Base-by-base conservation (phyloP, 2,888 invertebrate genomes). In the Alloplasta piceator region DNA sequence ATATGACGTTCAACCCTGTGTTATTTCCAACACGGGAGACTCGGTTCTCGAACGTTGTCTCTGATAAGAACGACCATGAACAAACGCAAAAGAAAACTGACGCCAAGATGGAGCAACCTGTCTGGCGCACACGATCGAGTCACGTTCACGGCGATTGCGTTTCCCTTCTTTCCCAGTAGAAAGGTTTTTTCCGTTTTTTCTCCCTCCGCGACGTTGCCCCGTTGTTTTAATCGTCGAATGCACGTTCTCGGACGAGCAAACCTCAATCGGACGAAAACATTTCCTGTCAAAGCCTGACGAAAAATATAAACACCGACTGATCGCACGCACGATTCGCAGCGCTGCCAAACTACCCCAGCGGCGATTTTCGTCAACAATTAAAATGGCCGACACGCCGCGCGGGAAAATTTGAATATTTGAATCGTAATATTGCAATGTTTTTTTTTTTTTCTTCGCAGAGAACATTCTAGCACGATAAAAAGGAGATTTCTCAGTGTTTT, bases 391-490 rank as follows among this genome's bases (percentile, higher is more conserved):
- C 4, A 6, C 10, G 26, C 14, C n/a, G 7, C 63, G 68, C 56
- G 73, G 68, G 63, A 78, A 48, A 39, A 75, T 75, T 81, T 67
- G 55, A 78, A 74, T 16, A 0, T 63, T 43, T n/a, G 26, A 5
- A 63, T 16, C 48, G 6, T 4, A 26, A 26, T 3, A 26, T 26
- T 6, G 7, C n/a, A 46, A 36, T 14, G 4, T 38, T 16, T 10
- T 55, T 70, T 38, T 36, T 81, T 48, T 82, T 78, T 76, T 79
- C 78, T 94, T 95, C 84, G 26, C 93, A 97, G 98, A 89, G 96
- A 98, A 90, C 97, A 98, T 92, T 98, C 98, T 10, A 94, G 95
- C 6, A 97, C 96, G 5, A 97, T 98, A 85, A 98, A 97, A 91
- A 95, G 95, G 90, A 94, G 98, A 89, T 98, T 98, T 91, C 94